Conservation (phyloP, 2,888 invertebrate species). For the Heteromurus nitidus region DNA sequence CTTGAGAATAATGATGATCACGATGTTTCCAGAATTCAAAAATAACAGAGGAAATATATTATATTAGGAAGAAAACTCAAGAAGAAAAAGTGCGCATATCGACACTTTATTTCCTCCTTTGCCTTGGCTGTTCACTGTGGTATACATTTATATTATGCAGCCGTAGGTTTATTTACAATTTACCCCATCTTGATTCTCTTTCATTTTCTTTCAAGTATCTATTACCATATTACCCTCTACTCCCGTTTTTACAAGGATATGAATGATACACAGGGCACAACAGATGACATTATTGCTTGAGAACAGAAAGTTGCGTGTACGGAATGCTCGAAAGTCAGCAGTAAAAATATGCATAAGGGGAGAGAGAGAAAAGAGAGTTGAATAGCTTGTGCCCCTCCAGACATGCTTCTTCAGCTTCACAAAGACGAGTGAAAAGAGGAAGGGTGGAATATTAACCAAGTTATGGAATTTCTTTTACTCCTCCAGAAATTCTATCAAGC, state of each 20-base stretch:
- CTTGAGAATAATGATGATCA: slow-evolving; percentile 57
- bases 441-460: slow-evolving; percentile 58
- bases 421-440: slow-evolving; percentile 22
- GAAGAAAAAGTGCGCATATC: no score
- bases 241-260: slow-evolving; percentile 38
- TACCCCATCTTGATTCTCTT: slow-evolving; percentile 52
- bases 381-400: background rate
- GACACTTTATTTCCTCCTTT: no score
- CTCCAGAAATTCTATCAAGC: slow-evolving; percentile 11
- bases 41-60: slow-evolving; percentile 2
- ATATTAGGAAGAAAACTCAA: no score
- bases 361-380: background rate
- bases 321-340: slow-evolving; percentile 26
- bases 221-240: slow-evolving; percentile 61
- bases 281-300: slow-evolving; percentile 52
- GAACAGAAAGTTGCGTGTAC: slow-evolving; percentile 17
- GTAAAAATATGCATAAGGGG: slow-evolving; percentile 32
- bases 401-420: background rate
- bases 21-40: slow-evolving; percentile 17
- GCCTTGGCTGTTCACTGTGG: background rate
- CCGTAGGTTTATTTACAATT: slow-evolving; percentile 39
- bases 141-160: background rate
- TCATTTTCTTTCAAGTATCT: slow-evolving; percentile 58
- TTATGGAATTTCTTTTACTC: slow-evolving; percentile 46
- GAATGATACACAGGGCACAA: slow-evolving; percentile 55